Conservation (phyloP, 2,797 vertebrate genomes). For the Gymnothorax reevesii region DNA sequence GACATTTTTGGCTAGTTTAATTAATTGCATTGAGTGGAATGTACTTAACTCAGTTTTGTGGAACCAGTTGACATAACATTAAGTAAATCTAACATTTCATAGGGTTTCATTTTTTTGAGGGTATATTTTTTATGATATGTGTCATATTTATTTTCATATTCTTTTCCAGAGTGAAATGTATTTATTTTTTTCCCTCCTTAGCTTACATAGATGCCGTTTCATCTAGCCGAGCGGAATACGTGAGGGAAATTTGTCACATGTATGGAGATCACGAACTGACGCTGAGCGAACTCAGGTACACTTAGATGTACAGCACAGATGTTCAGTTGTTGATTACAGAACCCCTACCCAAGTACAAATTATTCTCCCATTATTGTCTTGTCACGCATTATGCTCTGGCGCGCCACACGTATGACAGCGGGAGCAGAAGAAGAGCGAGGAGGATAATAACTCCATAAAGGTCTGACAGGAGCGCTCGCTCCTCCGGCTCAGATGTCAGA, state of each 20-base stretch:
- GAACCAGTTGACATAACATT: too few species aligned
- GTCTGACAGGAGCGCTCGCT: constrained; percentile 28
- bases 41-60: too few species aligned
- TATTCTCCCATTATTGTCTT: constrained; percentile 32
- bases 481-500: constrained; percentile 30
- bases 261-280: not conserved
- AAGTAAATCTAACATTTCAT: too few species aligned
- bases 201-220: not conserved
- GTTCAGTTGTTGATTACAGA: constrained; percentile 32
- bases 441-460: constrained; percentile 25
- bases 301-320: constrained; percentile 26
- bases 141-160: not conserved
- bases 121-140: not conserved
- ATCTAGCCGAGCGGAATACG: not conserved
- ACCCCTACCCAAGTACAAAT: constrained; percentile 27
- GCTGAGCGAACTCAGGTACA: constrained; percentile 6
- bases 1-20: too few species aligned
- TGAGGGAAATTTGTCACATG: not conserved
- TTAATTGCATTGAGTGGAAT: too few species aligned
- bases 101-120: not conserved
- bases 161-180: not conserved
- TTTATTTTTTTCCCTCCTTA: not conserved
- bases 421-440: constrained; percentile 6
- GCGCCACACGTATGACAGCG: constrained; percentile 14
- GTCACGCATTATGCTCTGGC: constrained; percentile 26